Percentiles rank a stretch among this genome's conserved stretches.
Conservation (phyloP, 1,140 invertebrate genomes). For the Leptinotarsa lineolata region DNA sequence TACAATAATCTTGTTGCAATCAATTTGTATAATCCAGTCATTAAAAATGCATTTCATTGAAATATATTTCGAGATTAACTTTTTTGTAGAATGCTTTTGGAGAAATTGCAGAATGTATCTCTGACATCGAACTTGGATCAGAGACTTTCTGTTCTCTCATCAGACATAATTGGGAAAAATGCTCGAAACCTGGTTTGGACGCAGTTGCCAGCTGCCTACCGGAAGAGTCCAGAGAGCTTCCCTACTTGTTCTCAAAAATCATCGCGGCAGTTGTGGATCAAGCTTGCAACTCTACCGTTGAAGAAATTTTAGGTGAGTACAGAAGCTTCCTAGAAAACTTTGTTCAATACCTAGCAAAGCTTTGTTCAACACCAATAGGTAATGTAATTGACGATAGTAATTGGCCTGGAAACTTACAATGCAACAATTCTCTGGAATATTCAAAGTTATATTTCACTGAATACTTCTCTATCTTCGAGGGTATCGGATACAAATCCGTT, state of each 20-base stretch:
- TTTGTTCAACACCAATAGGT: too few relatives aligned
- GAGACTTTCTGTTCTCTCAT: slow-evolving; percentile 34
- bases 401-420: too few relatives aligned
- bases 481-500: too few relatives aligned
- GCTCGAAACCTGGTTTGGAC: slow-evolving; percentile 24
- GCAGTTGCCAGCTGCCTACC: slow-evolving; percentile 26
- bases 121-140: slow-evolving; percentile 25
- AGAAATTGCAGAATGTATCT: slow-evolving; percentile 26
- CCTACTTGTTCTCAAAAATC: slow-evolving; percentile 18
- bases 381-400: too few relatives aligned
- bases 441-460: too few relatives aligned
- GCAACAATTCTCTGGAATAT: too few relatives aligned
- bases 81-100: slow-evolving; percentile 21
- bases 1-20: too few relatives aligned
- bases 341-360: too few relatives aligned
- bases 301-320: slow-evolving; percentile 35
- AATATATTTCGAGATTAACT: background rate
- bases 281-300: slow-evolving; percentile 30
- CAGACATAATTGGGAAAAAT: slow-evolving; percentile 32
- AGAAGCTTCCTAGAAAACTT: too few relatives aligned
- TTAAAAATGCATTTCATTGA: too few relatives aligned
- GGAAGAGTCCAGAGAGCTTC: slow-evolving; percentile 31
- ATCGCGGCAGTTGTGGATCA: slow-evolving; percentile 21
- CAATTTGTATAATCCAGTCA: too few relatives aligned
- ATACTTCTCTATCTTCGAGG: too few relatives aligned